phyloP scores from a whole-genome alignment of 2,888 invertebrate genomes.

The Autographa gamma region DNA sequence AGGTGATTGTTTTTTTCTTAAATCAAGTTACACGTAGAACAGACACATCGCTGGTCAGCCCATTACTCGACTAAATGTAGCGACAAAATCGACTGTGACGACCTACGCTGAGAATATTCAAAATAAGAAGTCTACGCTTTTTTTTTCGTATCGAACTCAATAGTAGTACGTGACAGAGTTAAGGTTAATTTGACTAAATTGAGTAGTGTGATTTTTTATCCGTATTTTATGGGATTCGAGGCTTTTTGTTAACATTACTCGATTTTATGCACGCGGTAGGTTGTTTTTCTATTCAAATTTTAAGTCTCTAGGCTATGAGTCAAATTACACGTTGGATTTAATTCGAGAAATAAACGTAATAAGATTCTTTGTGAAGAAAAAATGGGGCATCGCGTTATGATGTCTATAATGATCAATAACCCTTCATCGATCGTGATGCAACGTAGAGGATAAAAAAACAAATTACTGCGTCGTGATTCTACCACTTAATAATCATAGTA shows the following conservation, averaged over 20 bases:
- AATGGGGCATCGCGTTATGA: constrained; percentile 74
- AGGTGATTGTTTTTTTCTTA: constrained; percentile 68
- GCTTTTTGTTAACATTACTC: constrained; percentile 70
- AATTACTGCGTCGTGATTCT: constrained; percentile 83
- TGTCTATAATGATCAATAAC: constrained; percentile 85
- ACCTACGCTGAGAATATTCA: constrained; percentile 47
- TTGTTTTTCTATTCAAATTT: constrained; percentile 63
- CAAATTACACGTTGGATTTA: constrained; percentile 67
- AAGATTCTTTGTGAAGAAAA: constrained; percentile 72
- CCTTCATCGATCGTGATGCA: constrained; percentile 81
- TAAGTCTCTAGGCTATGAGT: constrained; percentile 60
- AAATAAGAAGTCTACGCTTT: constrained; percentile 61
- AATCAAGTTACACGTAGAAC: constrained; percentile 66
- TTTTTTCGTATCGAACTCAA: constrained; percentile 67
- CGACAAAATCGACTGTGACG: constrained; percentile 52
- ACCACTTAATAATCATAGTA: constrained; percentile 87
- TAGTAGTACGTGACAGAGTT: constrained; percentile 79
- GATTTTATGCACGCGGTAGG: constrained; percentile 82
- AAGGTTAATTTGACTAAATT: constrained; percentile 79
- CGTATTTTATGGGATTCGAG: constrained; percentile 55
- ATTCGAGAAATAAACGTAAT: constrained; percentile 74
- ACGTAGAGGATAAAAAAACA: constrained; percentile 68
- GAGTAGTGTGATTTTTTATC: constrained; percentile 70
- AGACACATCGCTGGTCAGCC: constrained; percentile 68
- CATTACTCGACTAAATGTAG: constrained; percentile 59